Base-by-base conservation (phyloP, 1,140 invertebrate genomes). In the Tachypleus tridentatus region DNA sequence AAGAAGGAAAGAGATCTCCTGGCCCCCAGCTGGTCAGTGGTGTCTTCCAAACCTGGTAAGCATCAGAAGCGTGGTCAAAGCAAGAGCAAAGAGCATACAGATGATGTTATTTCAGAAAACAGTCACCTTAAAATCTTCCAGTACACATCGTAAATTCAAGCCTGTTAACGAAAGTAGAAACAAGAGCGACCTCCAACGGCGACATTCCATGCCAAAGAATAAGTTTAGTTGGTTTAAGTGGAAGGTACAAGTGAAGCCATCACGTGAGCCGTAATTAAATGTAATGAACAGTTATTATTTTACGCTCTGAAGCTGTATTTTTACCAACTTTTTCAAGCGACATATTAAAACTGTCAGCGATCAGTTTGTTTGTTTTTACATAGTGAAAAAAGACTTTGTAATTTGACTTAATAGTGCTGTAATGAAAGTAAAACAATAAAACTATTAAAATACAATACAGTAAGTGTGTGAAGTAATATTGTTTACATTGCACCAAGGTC, bases 141-240 rank as follows among this genome's bases (percentile, higher is more conserved):
- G 52, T 4, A 64, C 49, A 47, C 10, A 61, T 48, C 63, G 61
- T 49, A 67, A 67, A 54, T 62, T 62, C 4, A 67, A 64, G 56
- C 62, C 64, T 4, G 62, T 62, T 5, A 9, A 11, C 6, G 62
- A 67, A n/a, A 63, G 62, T 4, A 63, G 62, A 52, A 67, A 64
- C 49, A 57, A 67, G 3, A 67, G 11, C 58, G 65, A 67, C 62
- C 63, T 67, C 58, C 63, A 67, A 53, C 53, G 67, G 47, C 52
- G 67, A 4, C 61, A 69, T 57, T 65, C 67, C 4, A 69, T 69
- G 64, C 67, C 67, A 6, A 69, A 69, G 53, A 63, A 66, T 53
- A 69, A 69, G 29, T 69, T 69, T 62, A 63, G 64, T 4, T 69
- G 67, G 67, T 11, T 69, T 6, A 69, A 69, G 58, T 69, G 67